Evolutionary conservation across 1,140 invertebrate genomes (phyloP).

Genomic region (Tetragnatha versicolor): DNA sequence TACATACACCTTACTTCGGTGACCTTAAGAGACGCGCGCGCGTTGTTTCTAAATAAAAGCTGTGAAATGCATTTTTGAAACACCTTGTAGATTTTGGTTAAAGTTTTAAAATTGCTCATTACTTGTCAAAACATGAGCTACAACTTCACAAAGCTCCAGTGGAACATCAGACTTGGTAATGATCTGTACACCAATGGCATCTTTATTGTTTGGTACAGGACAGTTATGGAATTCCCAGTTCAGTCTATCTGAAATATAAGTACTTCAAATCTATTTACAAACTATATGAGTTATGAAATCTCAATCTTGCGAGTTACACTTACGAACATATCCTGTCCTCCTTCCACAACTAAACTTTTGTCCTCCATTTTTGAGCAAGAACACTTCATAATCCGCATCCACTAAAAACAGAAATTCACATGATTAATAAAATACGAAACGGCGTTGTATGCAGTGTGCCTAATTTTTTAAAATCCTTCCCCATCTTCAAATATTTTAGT

Average conservation of each 20-base stretch:
- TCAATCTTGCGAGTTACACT: background rate
- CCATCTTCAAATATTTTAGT: no score
- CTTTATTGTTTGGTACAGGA: slow-evolving; percentile 25
- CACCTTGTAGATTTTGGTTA: no score
- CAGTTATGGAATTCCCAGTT: slow-evolving; percentile 42
- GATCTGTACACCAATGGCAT: slow-evolving; percentile 14
- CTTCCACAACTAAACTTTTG: slow-evolving; percentile 24
- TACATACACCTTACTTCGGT: no score
- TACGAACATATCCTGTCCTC: background rate
- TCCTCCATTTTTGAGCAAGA: slow-evolving; percentile 3
- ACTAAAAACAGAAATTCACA: background rate
- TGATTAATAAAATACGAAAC: no score
- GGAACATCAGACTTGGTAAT: background rate
- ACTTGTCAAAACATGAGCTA: slow-evolving; percentile 25
- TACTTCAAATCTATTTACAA: no score
- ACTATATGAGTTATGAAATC: background rate
- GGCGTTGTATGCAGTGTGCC: no score
- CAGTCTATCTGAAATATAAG: slow-evolving; percentile 8
- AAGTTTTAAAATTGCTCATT: no score
- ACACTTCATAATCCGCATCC: slow-evolving; percentile 33
- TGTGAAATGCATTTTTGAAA: no score
- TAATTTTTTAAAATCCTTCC: no score
- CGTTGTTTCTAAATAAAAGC: no score
- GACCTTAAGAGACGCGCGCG: no score
- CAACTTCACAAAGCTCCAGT: slow-evolving; percentile 29